Evolutionary conservation across 1,140 invertebrate species (phyloP).

Genomic region (Pseudomyrmex concolor): DNA sequence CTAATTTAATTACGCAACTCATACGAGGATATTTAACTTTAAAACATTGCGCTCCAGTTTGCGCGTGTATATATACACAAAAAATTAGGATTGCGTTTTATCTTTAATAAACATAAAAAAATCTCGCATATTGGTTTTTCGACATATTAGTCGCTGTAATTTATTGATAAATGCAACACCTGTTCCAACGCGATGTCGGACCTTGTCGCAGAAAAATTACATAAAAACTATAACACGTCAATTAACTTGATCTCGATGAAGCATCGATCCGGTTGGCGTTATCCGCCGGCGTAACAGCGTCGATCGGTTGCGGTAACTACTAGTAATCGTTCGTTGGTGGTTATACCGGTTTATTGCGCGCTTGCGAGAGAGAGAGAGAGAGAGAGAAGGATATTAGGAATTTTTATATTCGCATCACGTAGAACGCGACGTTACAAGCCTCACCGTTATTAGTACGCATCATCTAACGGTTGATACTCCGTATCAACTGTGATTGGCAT

Average conservation of each 20-base stretch:
- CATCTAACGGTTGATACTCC: conserved; percentile 22
- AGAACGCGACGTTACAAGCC: background rate
- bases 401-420: conserved; percentile 22
- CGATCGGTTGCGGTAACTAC: conserved; percentile 12
- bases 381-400: background rate
- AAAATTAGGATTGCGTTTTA: background rate
- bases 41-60: conserved; percentile 20
- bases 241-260: conserved; percentile 20
- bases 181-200: background rate
- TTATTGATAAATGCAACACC: conserved; percentile 1
- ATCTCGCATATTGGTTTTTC: background rate
- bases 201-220: background rate
- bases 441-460: conserved; percentile 41
- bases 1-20: conserved; percentile 41
- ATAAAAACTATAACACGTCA: background rate
- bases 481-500: conserved; percentile 32
- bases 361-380: no score
- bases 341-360: conserved; percentile 26
- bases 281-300: background rate
- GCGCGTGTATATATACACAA: background rate
- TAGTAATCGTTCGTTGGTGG: conserved; percentile 34
- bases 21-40: conserved; percentile 33
- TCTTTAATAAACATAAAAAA: conserved; percentile 10
- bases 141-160: background rate
- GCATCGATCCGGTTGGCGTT: conserved; percentile 13